Evolutionary conservation across 2,113 vertebrate species (phyloP).

Genomic region (Python bivittatus): DNA sequence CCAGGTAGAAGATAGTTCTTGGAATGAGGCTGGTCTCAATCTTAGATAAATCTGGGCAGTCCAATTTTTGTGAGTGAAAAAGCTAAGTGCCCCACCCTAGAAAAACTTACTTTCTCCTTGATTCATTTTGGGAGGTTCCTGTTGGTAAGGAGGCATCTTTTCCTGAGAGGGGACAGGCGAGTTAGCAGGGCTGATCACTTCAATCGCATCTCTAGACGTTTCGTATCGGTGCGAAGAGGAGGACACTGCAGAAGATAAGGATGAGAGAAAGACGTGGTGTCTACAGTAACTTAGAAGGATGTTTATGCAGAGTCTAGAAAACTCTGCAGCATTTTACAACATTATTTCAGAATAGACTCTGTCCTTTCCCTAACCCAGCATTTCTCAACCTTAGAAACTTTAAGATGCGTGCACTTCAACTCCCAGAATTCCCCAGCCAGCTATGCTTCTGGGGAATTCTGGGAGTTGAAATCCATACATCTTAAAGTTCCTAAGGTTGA

Average conservation of each 20-base stretch:
- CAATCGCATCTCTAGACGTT: conserved; percentile 86
- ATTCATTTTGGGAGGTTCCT: conserved; percentile 75
- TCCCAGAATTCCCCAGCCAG: neutral
- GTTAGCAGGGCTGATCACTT: conserved; percentile 94
- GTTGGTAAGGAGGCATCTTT: conserved; percentile 78
- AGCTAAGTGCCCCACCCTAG: neutral
- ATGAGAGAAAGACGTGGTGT: neutral
- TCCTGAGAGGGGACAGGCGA: conserved; percentile 89
- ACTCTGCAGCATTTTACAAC: neutral
- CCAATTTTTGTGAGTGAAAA: neutral
- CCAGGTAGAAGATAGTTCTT: too few species aligned
- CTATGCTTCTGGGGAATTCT: too few species aligned
- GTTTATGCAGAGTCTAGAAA: neutral
- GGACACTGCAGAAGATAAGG: conserved; percentile 49
- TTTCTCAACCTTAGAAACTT: neutral
- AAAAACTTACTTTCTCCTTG: conserved; percentile 80
- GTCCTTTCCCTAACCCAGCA: neutral
- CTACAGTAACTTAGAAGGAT: neutral
- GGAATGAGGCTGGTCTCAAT: too few species aligned
- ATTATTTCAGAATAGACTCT: too few species aligned
- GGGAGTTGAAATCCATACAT: too few species aligned
- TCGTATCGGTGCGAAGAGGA: conserved; percentile 93
- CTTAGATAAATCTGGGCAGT: neutral
- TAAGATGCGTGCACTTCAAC: neutral
- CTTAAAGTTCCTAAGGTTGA: too few species aligned